Evolutionary conservation across 2,888 invertebrate genomes (phyloP).

Genomic region (Drosophila leonis): DNA sequence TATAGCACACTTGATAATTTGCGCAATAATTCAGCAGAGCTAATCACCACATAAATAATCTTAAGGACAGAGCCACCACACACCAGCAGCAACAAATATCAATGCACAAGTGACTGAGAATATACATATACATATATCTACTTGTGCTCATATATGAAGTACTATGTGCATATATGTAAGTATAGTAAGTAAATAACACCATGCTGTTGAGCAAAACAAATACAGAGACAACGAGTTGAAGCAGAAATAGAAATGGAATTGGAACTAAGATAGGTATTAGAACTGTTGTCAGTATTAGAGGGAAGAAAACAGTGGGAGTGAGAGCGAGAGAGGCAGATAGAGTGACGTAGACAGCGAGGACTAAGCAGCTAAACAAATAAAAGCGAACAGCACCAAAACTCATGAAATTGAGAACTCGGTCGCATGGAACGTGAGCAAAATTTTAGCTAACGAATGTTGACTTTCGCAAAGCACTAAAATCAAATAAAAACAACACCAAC

Average conservation of each 20-base stretch:
- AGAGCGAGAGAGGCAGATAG: neutral
- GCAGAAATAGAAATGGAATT: conserved; percentile 10
- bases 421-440: conserved; percentile 73
- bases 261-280: conserved; percentile 9
- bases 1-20: conserved; percentile 83
- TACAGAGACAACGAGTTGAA: conserved; percentile 12
- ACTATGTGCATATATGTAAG: conserved; percentile 6
- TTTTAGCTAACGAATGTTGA: conserved; percentile 79
- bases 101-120: conserved; percentile 15
- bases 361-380: conserved; percentile 60
- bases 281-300: neutral
- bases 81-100: conserved; percentile 11
- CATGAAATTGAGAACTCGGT: conserved; percentile 71
- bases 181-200: conserved; percentile 28
- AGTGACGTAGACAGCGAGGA: conserved; percentile 23
- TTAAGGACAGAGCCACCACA: conserved; percentile 56
- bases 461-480: conserved; percentile 75
- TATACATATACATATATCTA: conserved; percentile 21
- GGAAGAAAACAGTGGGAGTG: neutral
- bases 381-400: conserved; percentile 37
- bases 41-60: conserved; percentile 84
- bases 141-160: conserved; percentile 1
- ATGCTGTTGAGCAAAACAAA: conserved; percentile 44
- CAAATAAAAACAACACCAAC: conserved; percentile 68
- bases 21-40: conserved; percentile 81